Evolutionary conservation across 1,140 invertebrate genomes (phyloP).

Genomic region (Orussus abietinus): DNA sequence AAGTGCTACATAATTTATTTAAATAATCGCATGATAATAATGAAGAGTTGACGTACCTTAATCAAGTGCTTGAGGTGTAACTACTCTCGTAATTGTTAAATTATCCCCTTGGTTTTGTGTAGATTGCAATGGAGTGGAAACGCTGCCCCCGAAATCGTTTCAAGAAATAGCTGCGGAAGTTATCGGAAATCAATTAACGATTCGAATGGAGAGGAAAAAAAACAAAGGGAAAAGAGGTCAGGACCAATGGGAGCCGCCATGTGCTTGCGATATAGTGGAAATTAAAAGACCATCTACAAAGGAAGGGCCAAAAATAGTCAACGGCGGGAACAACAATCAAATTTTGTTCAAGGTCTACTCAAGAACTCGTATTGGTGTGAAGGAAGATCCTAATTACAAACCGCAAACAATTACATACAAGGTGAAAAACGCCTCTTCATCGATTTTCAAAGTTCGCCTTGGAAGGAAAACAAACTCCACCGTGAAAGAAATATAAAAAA

Average conservation of each 20-base stretch:
- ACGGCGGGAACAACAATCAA: constrained; percentile 34
- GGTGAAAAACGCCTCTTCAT: constrained; percentile 15
- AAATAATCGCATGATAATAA: no score
- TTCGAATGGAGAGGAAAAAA: constrained; percentile 44
- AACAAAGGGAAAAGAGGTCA: constrained; percentile 22
- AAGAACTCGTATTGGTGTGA: constrained; percentile 10
- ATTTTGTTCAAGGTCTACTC: constrained; percentile 41
- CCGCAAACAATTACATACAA: constrained; percentile 32
- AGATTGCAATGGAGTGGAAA: no score
- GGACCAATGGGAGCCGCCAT: constrained; percentile 35
- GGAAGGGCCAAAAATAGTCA: constrained; percentile 39
- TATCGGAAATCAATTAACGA: constrained; percentile 40
- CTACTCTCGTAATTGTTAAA: no score
- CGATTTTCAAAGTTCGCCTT: no score
- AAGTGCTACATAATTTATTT: no score
- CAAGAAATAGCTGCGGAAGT: constrained; percentile 41
- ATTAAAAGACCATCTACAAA: constrained; percentile 35
- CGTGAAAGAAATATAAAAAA: no score
- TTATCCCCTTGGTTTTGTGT: no score
- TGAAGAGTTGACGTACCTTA: no score
- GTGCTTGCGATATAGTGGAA: constrained; percentile 40
- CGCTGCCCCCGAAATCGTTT: constrained; percentile 38
- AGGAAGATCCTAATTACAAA: constrained; percentile 20
- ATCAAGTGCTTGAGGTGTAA: no score
- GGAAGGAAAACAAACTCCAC: no score